phyloP scores from a whole-genome alignment of 2,888 invertebrate species.

The Rutpela maculata region DNA sequence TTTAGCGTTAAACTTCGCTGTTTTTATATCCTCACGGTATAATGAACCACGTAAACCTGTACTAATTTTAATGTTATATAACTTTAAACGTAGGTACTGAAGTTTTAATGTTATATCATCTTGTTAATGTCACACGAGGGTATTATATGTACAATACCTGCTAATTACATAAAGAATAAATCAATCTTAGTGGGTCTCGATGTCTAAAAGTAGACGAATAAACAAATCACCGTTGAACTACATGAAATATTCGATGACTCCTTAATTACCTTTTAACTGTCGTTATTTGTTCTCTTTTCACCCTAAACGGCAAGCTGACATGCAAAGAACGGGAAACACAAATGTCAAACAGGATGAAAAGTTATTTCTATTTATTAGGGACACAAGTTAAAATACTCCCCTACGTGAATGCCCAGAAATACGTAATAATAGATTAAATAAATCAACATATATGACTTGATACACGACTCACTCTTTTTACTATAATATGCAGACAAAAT shows the following conservation, averaged over 20 bases:
- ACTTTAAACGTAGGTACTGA: too few species aligned
- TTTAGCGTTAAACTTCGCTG: too few species aligned
- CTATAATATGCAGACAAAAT: too few species aligned
- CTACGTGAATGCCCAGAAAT: neutral
- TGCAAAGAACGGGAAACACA: constrained; percentile 14
- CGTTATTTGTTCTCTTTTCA: constrained; percentile 17
- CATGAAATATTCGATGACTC: constrained; percentile 20
- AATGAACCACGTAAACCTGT: too few species aligned
- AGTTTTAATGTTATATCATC: neutral
- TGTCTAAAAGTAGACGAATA: constrained; percentile 12
- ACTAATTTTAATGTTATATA: too few species aligned
- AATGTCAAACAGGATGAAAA: constrained; percentile 12
- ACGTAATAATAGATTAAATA: neutral
- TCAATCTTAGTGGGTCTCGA: neutral
- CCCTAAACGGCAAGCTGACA: constrained; percentile 10
- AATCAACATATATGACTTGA: neutral
- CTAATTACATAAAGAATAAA: neutral
- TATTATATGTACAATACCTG: neutral
- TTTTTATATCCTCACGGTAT: too few species aligned
- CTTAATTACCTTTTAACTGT: constrained; percentile 30
- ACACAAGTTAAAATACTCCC: neutral
- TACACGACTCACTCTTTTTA: too few species aligned
- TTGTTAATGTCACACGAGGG: neutral
- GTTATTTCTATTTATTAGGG: constrained; percentile 7
- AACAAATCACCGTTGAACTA: constrained; percentile 12